A percentile compares a stretch with the other conserved stretches of the same genome.
These are phyloP conservation scores for Fregata magnificens DNA, from an alignment of 2,113 vertebrate species.

Conservation along the genomic window DNA sequence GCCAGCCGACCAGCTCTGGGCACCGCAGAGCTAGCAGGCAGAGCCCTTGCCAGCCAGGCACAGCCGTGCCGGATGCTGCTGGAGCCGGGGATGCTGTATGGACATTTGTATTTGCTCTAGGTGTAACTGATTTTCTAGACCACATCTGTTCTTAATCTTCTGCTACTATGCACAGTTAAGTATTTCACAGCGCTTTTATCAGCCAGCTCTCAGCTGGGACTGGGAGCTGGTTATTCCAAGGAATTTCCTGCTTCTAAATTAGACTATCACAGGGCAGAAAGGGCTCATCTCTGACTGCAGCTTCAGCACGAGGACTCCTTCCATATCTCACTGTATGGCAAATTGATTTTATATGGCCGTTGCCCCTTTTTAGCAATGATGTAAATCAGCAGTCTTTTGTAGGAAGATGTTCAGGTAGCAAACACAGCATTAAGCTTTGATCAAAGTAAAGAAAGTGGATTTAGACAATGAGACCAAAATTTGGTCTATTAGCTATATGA, in stretches of 20 bases:
- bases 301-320: not conserved
- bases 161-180: not conserved
- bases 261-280: not conserved
- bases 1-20: not conserved
- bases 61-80: not conserved
- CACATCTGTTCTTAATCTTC: conserved; percentile 52
- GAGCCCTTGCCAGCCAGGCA: not conserved
- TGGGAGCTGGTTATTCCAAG: conserved; percentile 25
- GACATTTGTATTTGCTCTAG: not conserved
- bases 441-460: not conserved
- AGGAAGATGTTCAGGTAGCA: not conserved
- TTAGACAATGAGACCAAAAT: not conserved
- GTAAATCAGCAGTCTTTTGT: not conserved
- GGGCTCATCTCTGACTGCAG: not conserved
- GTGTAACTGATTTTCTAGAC: conserved; percentile 17
- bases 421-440: not conserved
- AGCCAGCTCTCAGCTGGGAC: conserved; percentile 23
- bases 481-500: not conserved
- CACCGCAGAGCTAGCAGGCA: not conserved
- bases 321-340: not conserved
- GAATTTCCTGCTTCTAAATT: conserved; percentile 59
- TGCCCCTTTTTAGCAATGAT: not conserved
- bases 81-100: not conserved
- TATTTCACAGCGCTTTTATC: conserved; percentile 38
- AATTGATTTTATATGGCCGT: not conserved